Conservation (phyloP, 2,797 vertebrate species). For the Oophaga sylvatica region DNA sequence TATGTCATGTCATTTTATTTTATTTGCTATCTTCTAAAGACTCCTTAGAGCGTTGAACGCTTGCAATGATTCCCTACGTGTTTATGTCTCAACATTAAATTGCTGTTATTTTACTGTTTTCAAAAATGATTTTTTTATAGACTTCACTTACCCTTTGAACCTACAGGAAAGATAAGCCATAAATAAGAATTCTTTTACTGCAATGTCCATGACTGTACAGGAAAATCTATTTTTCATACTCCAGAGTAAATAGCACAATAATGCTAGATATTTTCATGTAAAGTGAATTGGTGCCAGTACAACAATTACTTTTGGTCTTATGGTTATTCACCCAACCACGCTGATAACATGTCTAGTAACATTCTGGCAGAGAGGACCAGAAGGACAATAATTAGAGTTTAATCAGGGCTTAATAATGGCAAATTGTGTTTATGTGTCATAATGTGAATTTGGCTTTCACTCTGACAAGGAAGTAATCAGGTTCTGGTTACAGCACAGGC, state of each 20-base stretch:
- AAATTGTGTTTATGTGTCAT: too few species aligned
- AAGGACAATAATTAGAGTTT: too few species aligned
- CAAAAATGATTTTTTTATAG: not conserved
- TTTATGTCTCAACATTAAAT: slow-evolving; percentile 15
- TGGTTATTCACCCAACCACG: not conserved
- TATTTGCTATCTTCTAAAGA: not conserved
- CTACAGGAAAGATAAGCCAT: not conserved
- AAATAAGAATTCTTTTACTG: not conserved
- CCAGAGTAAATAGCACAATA: not conserved
- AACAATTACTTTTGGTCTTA: not conserved
- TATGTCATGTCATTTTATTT: slow-evolving; percentile 4
- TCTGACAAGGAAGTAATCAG: too few species aligned
- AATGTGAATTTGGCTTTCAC: too few species aligned
- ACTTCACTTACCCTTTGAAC: slow-evolving; percentile 11
- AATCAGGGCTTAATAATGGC: too few species aligned
- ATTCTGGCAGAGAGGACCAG: too few species aligned
- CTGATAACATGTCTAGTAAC: not conserved
- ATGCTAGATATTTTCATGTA: not conserved
- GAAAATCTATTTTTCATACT: not conserved
- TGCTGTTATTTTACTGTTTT: slow-evolving; percentile 2
- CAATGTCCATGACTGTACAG: not conserved
- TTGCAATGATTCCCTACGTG: not conserved
- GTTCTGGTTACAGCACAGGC: too few species aligned
- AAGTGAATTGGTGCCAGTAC: not conserved
- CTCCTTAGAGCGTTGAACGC: not conserved